Conservation (phyloP, 2,797 vertebrate species). For the Buphagus erythrorhynchus region DNA sequence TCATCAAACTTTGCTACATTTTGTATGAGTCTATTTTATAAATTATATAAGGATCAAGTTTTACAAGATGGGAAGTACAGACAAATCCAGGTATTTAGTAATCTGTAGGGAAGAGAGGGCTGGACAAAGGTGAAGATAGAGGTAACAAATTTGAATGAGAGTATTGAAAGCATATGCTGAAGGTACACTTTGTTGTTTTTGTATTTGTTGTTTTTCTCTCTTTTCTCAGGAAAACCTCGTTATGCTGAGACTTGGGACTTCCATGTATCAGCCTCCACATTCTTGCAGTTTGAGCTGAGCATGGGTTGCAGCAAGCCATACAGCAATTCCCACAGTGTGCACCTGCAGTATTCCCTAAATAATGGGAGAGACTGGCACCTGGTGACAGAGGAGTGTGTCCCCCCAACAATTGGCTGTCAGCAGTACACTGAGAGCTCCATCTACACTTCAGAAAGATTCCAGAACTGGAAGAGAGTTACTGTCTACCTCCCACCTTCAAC, state of each 20-base stretch:
- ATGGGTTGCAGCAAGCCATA: constrained; percentile 96
- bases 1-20: background rate
- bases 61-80: background rate
- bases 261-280: constrained; percentile 92
- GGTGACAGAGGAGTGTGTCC: constrained; percentile 93
- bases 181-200: background rate
- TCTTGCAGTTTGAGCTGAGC: constrained; percentile 95
- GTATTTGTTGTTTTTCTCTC: background rate
- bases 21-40: background rate
- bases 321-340: constrained; percentile 84
- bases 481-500: constrained; percentile 91
- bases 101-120: background rate
- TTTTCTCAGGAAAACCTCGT: constrained; percentile 87
- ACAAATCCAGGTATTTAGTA: background rate
- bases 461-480: constrained; percentile 93
- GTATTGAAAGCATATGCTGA: background rate
- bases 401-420: constrained; percentile 94
- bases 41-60: background rate
- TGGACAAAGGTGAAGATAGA: background rate
- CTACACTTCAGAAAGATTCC: constrained; percentile 92
- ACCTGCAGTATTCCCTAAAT: constrained; percentile 93
- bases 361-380: constrained; percentile 93
- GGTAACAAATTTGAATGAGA: background rate
- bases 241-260: constrained; percentile 99
- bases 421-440: constrained; percentile 92